These are phyloP conservation scores for Sinocyclocheilus grahami DNA, from an alignment of 2,113 vertebrate genomes.

Conservation along the genomic window DNA sequence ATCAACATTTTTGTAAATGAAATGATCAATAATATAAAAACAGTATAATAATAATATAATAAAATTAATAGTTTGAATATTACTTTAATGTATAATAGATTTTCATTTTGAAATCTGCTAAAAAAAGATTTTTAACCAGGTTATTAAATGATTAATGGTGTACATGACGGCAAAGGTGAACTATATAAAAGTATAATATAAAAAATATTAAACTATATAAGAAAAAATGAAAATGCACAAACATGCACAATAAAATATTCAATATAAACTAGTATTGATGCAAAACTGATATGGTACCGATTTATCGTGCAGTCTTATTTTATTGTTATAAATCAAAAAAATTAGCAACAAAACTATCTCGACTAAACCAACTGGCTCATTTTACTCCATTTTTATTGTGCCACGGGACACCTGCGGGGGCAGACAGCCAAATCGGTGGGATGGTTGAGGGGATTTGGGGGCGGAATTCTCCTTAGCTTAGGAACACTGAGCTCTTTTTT, in stretches of 20 bases:
- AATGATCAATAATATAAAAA: no score
- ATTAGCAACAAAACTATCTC: not conserved
- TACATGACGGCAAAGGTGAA: no score
- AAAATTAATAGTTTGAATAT: no score
- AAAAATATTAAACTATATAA: no score
- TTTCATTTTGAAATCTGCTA: no score
- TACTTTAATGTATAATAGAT: no score
- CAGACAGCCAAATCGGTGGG: slow-evolving; percentile 82
- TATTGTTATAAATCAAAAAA: not conserved
- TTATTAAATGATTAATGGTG: no score
- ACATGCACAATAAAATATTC: not conserved
- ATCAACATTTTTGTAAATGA: not conserved
- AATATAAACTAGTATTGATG: not conserved
- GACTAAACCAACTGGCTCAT: slow-evolving; percentile 28
- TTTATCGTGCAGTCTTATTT: not conserved
- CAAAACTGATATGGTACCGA: not conserved
- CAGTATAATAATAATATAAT: no score
- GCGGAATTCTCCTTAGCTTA: slow-evolving; percentile 77
- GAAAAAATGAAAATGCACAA: no score
- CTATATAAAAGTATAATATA: no score
- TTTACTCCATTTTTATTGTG: slow-evolving; percentile 39
- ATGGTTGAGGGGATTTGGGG: slow-evolving; percentile 55
- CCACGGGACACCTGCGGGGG: slow-evolving; percentile 85
- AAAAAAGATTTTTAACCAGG: no score
- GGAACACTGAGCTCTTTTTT: slow-evolving; percentile 81